Percentiles rank a stretch among this genome's conserved stretches.
phyloP scores from a whole-genome alignment of 1,140 invertebrate species.

The Cephus cinctus region DNA sequence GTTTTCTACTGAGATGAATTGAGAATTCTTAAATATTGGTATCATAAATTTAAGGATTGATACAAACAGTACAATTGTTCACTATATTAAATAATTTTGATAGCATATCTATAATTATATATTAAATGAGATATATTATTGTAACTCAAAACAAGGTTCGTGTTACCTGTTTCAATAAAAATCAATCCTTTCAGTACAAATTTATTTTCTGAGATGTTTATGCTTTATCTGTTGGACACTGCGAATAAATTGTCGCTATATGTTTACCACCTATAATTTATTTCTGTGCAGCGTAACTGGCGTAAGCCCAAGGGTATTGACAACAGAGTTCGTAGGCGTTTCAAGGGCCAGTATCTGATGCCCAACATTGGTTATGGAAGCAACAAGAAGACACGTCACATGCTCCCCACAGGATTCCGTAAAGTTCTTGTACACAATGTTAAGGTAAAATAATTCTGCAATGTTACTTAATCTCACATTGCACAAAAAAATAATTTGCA shows the following conservation, averaged over 20 bases:
- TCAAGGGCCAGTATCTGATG: conserved; percentile 99
- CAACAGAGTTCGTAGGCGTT: conserved; percentile 96
- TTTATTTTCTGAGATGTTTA: no score
- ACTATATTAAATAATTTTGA: no score
- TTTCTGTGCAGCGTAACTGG: conserved; percentile 73
- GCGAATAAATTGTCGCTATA: neutral
- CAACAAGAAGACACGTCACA: conserved; percentile 89
- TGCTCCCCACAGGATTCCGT: conserved; percentile 96
- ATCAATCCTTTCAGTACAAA: no score
- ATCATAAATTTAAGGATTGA: no score
- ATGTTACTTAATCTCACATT: conserved; percentile 2
- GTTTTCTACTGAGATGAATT: no score
- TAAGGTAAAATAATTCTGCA: conserved; percentile 61
- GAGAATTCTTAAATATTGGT: no score
- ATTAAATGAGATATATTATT: no score
- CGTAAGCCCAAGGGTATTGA: conserved; percentile 98
- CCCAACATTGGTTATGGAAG: conserved; percentile 99
- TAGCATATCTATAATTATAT: no score
- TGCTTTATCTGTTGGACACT: no score
- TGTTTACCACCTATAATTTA: conserved; percentile 3
- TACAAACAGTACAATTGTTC: no score
- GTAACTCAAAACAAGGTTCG: conserved; percentile 1
- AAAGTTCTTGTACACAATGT: conserved; percentile 89
- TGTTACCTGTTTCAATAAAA: conserved; percentile 9
- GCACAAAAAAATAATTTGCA: conserved; percentile 3